A percentile compares a stretch with the other conserved stretches of the same genome.
Conservation (phyloP, 2,113 vertebrate genomes). For the Carassius gibelio region DNA sequence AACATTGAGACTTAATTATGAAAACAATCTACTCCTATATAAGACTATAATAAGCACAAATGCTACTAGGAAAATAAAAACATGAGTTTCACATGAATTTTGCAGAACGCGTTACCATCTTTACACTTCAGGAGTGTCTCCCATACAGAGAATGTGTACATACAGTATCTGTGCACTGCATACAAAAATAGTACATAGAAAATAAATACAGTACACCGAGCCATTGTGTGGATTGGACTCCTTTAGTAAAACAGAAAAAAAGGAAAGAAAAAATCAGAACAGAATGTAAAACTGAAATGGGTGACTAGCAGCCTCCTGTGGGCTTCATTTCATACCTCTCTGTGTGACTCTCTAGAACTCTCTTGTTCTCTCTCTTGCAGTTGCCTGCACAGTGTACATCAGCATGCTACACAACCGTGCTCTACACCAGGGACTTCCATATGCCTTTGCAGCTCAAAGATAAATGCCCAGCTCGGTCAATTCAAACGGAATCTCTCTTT, state of each 20-base stretch:
- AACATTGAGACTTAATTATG: not conserved
- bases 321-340: slow-evolving; percentile 5
- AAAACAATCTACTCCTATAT: not conserved
- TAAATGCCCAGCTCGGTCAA: not conserved
- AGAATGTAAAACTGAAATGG: slow-evolving; percentile 2
- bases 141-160: not conserved
- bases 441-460: not conserved
- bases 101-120: not conserved
- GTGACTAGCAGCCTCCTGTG: not conserved
- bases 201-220: not conserved
- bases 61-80: not conserved
- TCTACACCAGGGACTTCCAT: not conserved
- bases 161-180: not conserved
- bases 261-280: not conserved
- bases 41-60: not conserved
- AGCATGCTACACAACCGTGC: not conserved
- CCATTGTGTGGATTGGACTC: not conserved
- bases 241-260: not conserved
- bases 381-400: not conserved
- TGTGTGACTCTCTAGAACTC: slow-evolving; percentile 7
- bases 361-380: not conserved
- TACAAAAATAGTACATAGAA: not conserved
- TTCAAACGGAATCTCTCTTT: slow-evolving; percentile 20
- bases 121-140: not conserved
- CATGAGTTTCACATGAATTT: not conserved